Conservation (phyloP, 2,888 invertebrate species). For the Brenthis daphne region DNA sequence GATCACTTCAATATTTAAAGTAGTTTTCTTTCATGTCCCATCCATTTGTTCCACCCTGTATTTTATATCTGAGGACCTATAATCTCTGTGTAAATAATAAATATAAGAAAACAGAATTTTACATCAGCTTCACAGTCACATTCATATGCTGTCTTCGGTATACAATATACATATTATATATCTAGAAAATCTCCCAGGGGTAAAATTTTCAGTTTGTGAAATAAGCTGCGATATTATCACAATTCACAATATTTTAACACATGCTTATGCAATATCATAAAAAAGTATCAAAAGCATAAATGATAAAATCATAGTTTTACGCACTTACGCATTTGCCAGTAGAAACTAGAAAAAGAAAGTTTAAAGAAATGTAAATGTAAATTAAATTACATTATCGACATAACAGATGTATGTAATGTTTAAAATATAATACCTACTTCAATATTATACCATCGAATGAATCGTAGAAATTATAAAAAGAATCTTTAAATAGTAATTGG, state of each 20-base stretch:
- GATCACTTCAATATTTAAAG: too few relatives aligned
- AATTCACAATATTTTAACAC: background rate
- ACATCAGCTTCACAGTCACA: too few relatives aligned
- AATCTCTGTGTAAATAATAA: too few relatives aligned
- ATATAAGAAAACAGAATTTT: too few relatives aligned
- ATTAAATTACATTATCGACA: conserved; percentile 20
- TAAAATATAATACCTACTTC: background rate
- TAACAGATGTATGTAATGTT: conserved; percentile 9
- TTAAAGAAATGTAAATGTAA: conserved; percentile 15
- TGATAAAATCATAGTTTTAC: conserved; percentile 7
- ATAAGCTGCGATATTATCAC: too few relatives aligned
- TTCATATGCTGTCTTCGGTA: too few relatives aligned
- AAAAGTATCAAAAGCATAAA: conserved; percentile 8
- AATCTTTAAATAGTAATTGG: conserved; percentile 33
- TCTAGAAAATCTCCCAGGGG: too few relatives aligned
- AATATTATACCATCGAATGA: conserved; percentile 18
- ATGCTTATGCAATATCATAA: conserved; percentile 4
- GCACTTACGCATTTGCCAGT: conserved; percentile 6
- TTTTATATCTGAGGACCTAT: too few relatives aligned
- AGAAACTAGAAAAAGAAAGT: conserved; percentile 20
- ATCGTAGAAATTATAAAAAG: conserved; percentile 26
- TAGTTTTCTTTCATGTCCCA: too few relatives aligned
- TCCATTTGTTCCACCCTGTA: too few relatives aligned
- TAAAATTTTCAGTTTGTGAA: too few relatives aligned
- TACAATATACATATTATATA: too few relatives aligned